Evolutionary conservation across 2,888 invertebrate species (phyloP), one percentile per base, ranked within the genome.

Genomic region (Drosophila neotestacea): DNA sequence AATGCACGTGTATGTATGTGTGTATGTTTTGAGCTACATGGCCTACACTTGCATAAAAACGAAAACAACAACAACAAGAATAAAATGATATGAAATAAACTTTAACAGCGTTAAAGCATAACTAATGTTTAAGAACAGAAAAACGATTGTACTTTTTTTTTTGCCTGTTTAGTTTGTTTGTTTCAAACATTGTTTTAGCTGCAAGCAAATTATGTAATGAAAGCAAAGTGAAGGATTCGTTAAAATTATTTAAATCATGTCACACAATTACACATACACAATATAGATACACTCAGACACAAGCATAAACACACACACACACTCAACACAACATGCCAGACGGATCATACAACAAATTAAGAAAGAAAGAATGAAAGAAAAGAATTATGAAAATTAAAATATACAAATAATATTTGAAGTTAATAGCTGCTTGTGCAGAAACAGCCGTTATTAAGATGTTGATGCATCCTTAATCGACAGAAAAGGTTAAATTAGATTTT

Each of bases 141-240:
- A 71, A 76, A 70, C 61, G 50, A 84, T 77, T 46, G 48, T 55
- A 51, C 41, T 63, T 74, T 74, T 88, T 16, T 79, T 82, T 85
- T 77, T 67, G 69, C 61, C 59, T 81, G 58, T 73, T 85, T 86
- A 67, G 68, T 88, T 80, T n/a, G n/a, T n/a, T 79, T 78, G 83
- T 81, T 81, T 81, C 68, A 79, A 78, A 81, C 82, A 87, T 89
- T 89, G 83, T 85, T 88, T 89, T 85, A 85, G 85, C 85, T 85
- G 85, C 89, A 85, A 85, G 85, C 85, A 89, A 85, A 74, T 87
- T 88, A 78, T 84, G 68, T 71, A 85, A 88, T 78, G 76, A 66
- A 44, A 44, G 42, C 11, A 44, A 70, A 69, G 44, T 32, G 52
- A 60, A 51, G 55, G 70, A 77, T 81, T 73, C 69, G 87, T 79